These are phyloP conservation scores for Dicyrtomina minuta DNA, from an alignment of 2,888 invertebrate genomes.

Conservation along the genomic window DNA sequence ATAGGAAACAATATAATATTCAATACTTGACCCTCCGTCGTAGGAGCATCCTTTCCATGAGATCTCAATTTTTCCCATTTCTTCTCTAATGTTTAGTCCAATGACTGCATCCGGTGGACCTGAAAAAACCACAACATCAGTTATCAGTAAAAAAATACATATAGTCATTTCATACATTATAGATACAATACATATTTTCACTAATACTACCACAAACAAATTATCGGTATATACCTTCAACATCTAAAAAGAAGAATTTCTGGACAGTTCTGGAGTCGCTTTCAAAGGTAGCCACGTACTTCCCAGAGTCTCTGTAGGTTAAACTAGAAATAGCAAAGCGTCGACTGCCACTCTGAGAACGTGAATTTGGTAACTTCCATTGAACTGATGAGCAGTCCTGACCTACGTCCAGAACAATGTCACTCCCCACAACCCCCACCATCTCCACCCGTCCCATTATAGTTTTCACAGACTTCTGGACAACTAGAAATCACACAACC, in stretches of 20 bases:
- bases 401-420: neutral
- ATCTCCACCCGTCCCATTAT: slow-evolving; percentile 8
- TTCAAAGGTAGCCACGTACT: slow-evolving; percentile 1
- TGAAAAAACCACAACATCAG: no score
- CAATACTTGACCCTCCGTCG: slow-evolving; percentile 20
- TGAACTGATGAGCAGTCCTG: neutral
- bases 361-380: slow-evolving; percentile 20
- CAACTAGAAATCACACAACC: neutral
- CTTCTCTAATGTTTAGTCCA: slow-evolving; percentile 7
- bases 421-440: slow-evolving; percentile 15
- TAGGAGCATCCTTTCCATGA: slow-evolving; percentile 28
- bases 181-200: no score
- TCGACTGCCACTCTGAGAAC: neutral
- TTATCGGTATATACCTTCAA: slow-evolving; percentile 17
- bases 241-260: slow-evolving; percentile 26
- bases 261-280: neutral
- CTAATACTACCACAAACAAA: no score
- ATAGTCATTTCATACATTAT: no score
- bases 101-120: slow-evolving; percentile 2
- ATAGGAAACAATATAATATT: slow-evolving; percentile 12
- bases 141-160: no score
- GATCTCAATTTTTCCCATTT: slow-evolving; percentile 17
- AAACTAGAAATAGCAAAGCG: slow-evolving; percentile 1
- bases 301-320: slow-evolving; percentile 20
- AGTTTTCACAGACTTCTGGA: neutral